phyloP scores from a whole-genome alignment of 2,888 invertebrate genomes.

The Deilephila porcellus region DNA sequence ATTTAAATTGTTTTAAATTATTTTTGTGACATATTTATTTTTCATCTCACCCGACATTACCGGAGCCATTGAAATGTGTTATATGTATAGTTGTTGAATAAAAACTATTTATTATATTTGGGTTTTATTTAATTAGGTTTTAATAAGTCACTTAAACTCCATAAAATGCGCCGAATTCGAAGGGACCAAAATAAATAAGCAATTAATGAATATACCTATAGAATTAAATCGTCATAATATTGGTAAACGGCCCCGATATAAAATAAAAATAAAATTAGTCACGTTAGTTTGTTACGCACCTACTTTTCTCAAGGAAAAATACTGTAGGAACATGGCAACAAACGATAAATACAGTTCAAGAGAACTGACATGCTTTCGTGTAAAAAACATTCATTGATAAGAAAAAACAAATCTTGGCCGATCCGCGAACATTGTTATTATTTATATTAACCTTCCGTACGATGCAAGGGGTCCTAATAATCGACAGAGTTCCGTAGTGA shows the following conservation, averaged over 20 bases:
- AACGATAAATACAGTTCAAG: neutral
- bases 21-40: constrained; percentile 52
- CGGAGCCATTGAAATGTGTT: constrained; percentile 38
- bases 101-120: constrained; percentile 32
- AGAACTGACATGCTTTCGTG: neutral
- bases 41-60: constrained; percentile 45
- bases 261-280: neutral
- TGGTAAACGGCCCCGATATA: neutral
- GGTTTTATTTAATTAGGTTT: neutral
- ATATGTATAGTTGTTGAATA: constrained; percentile 48
- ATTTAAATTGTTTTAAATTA: constrained; percentile 49
- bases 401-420: neutral
- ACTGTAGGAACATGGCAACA: neutral
- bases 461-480: neutral
- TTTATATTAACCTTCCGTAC: neutral
- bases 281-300: no score
- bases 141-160: neutral
- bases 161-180: no score
- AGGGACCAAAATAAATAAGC: no score
- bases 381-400: neutral
- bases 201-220: no score
- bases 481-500: no score
- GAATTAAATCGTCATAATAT: no score
- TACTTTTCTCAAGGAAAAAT: neutral
- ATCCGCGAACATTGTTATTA: neutral